phyloP scores from a whole-genome alignment of 2,113 vertebrate genomes.

The Nyctibius bracteatus region DNA sequence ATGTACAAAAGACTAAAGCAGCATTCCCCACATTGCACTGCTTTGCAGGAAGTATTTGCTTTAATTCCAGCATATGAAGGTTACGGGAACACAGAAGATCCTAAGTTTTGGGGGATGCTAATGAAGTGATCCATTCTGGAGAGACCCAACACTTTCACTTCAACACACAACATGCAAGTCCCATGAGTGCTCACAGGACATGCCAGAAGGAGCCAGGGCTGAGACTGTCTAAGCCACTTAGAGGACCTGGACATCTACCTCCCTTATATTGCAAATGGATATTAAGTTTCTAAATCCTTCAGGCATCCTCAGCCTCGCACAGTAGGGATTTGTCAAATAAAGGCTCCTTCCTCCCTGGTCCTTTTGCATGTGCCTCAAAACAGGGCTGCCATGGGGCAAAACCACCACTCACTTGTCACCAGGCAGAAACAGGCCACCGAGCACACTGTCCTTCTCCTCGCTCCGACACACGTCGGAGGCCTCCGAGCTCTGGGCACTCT shows the following conservation, averaged over 20 bases:
- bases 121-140: background rate
- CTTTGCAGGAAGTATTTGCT: background rate
- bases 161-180: background rate
- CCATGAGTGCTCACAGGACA: background rate
- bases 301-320: background rate
- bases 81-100: background rate
- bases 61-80: background rate
- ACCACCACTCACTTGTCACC: constrained; percentile 84
- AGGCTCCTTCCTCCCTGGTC: background rate
- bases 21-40: background rate
- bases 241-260: background rate
- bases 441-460: constrained; percentile 78
- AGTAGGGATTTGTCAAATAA: background rate
- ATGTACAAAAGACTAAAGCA: background rate
- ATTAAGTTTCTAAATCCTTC: background rate
- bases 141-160: background rate
- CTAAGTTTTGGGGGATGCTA: background rate
- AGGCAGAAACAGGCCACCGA: constrained; percentile 82
- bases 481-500: constrained; percentile 83
- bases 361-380: background rate
- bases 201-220: background rate
- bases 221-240: background rate
- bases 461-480: constrained; percentile 71
- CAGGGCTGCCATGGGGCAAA: background rate
- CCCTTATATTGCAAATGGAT: background rate